A percentile compares a stretch with the other conserved stretches of the same genome.
These are phyloP conservation scores for Myotis findleyi DNA, from an alignment of 2,797 vertebrate genomes.

Conservation along the genomic window DNA sequence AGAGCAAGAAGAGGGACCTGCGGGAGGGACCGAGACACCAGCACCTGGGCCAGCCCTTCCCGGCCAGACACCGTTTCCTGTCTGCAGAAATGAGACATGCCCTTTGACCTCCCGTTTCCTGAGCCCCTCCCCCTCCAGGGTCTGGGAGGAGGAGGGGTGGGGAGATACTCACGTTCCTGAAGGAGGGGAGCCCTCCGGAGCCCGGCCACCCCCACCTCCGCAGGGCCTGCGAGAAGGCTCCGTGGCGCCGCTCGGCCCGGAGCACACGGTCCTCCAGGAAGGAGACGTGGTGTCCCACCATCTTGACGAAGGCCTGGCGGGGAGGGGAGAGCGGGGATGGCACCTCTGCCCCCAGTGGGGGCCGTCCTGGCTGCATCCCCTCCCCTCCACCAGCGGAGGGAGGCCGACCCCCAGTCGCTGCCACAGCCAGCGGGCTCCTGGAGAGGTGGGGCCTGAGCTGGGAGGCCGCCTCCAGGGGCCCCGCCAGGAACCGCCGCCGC, in stretches of 20 bases:
- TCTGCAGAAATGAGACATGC: not conserved
- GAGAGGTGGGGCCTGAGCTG: too few species aligned
- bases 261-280: conserved; percentile 82
- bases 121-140: not conserved
- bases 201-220: conserved; percentile 74
- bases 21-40: not conserved
- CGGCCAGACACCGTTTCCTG: not conserved
- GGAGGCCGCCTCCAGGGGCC: too few species aligned
- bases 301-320: conserved; percentile 84
- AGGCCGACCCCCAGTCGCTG: not conserved
- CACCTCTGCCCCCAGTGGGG: not conserved
- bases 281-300: conserved; percentile 77
- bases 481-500: too few species aligned
- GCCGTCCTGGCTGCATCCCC: not conserved
- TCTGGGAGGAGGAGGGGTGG: not conserved
- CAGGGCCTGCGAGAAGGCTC: conserved; percentile 74
- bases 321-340: not conserved
- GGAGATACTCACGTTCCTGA: conserved; percentile 81
- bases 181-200: conserved; percentile 8
- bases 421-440: too few species aligned
- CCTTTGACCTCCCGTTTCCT: conserved; percentile 1
- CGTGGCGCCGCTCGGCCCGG: conserved; percentile 72
- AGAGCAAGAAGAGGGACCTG: fast-evolving
- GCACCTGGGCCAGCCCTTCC: not conserved
- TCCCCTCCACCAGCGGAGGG: too few species aligned